A percentile compares a stretch with the other conserved stretches of the same genome.
Conservation (phyloP, 2,797 vertebrate genomes). For the Miichthys miiuy region DNA sequence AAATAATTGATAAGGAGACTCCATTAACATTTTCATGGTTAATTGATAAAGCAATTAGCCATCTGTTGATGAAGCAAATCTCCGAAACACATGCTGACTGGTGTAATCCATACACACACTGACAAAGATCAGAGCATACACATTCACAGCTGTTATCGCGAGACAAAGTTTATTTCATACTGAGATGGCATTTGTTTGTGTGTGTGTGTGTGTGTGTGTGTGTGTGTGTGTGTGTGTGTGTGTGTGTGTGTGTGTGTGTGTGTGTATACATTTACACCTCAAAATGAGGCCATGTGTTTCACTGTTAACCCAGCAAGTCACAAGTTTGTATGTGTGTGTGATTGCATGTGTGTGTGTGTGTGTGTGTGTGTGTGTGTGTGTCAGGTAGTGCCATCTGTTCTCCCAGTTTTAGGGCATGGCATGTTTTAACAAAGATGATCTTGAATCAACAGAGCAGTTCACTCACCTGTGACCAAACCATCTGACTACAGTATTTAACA, state of each 20-base stretch:
- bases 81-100: constrained; percentile 56
- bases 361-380: constrained; percentile 33
- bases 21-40: constrained; percentile 70
- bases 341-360: constrained; percentile 37
- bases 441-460: constrained; percentile 48
- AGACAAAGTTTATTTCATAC: constrained; percentile 32
- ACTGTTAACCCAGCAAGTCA: constrained; percentile 48
- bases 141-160: constrained; percentile 49
- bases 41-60: constrained; percentile 77
- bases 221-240: constrained; percentile 4
- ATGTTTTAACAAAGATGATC: constrained; percentile 52
- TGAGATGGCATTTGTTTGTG: neutral
- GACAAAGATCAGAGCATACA: constrained; percentile 61
- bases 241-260: constrained; percentile 10
- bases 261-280: constrained; percentile 30
- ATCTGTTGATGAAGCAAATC: constrained; percentile 69
- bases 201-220: constrained; percentile 17
- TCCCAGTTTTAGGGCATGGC: constrained; percentile 9
- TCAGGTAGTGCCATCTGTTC: constrained; percentile 66
- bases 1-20: constrained; percentile 66
- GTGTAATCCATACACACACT: constrained; percentile 55
- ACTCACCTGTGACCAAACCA: constrained; percentile 68
- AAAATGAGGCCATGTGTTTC: constrained; percentile 56
- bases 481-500: constrained; percentile 68
- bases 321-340: constrained; percentile 22